Evolutionary conservation across 1,140 invertebrate species (phyloP), one percentile per base, ranked within the genome.

Genomic region (Drosophila pandora): DNA sequence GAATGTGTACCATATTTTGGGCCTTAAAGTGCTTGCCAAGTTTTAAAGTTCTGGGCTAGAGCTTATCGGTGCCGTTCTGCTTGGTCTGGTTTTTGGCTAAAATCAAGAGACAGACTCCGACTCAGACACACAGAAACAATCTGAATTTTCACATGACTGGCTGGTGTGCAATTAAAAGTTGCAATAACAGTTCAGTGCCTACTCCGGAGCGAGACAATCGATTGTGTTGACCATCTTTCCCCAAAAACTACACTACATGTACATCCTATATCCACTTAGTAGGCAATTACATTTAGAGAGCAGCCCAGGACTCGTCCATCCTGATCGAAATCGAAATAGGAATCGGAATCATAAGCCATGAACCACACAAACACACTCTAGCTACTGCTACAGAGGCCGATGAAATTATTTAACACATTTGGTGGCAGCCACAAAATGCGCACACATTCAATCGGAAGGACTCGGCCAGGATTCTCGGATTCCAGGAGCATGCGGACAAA

Each of bases 401-500:
- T 22, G 50, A 68, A 49, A 49, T 69, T 68, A 68, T 68, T 67
- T 53, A 67, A 52, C 63, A 67, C 64, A 68, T 54, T 68, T 47
- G 30, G 49, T 53, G 64, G 45, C 65, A 37, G 12, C 52, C 54
- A 68, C 58, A 57, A 77, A 79, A 72, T 65, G 69, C 60, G 68
- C 75, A 78, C 67, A 79, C 68, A 78, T 62, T 70, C 76, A 71
- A 58, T 79, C 56, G 67, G 21, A 57, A 57, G 64, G 67, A 69
- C 63, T 45, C 41, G 41, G 17, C 32, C 32, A 32, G 32, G 9
- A 32, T 32, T 32, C 32, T 37, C 9, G 34, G 34, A 8, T 21
- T 43, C 41, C 41, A 9, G 41, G 13, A 43, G 34, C 34, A 37
- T 17, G 10, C 12, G 41, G 34, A 28, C 62, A 68, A 49, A 48